phyloP scores from a whole-genome alignment of 2,888 invertebrate genomes.

The Melipona beecheii region DNA sequence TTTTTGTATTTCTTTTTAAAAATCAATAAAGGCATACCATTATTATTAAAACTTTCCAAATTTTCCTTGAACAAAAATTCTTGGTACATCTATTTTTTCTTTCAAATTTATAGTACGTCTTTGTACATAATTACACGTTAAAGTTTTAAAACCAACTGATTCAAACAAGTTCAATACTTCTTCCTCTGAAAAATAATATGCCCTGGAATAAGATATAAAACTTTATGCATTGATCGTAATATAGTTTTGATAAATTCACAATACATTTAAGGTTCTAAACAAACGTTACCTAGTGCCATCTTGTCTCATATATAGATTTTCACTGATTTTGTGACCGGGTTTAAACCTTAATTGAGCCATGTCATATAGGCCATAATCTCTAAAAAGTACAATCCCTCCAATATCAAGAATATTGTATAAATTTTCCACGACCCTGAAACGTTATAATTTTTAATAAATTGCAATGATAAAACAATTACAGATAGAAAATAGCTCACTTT shows the following conservation, averaged over 20 bases:
- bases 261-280: background rate
- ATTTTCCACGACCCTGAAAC: slow-evolving; percentile 84
- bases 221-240: background rate
- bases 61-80: slow-evolving; percentile 97
- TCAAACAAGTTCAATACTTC: slow-evolving; percentile 88
- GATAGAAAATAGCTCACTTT: slow-evolving; percentile 81
- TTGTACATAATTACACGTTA: slow-evolving; percentile 91
- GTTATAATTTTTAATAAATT: background rate
- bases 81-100: slow-evolving; percentile 94
- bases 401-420: slow-evolving; percentile 88
- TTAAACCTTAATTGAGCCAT: slow-evolving; percentile 98
- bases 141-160: slow-evolving; percentile 89
- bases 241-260: background rate
- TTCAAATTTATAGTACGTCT: slow-evolving; percentile 96
- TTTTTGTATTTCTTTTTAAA: background rate
- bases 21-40: slow-evolving; percentile 2
- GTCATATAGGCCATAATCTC: slow-evolving; percentile 98
- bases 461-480: background rate
- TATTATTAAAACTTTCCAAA: slow-evolving; percentile 86
- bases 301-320: slow-evolving; percentile 97
- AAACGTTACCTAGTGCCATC: slow-evolving; percentile 94
- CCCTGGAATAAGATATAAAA: slow-evolving; percentile 84
- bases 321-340: slow-evolving; percentile 95
- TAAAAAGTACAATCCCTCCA: slow-evolving; percentile 93
- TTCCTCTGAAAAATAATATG: slow-evolving; percentile 92